These are phyloP conservation scores for Carettochelys insculpta DNA, from an alignment of 2,113 vertebrate species.

Conservation along the genomic window DNA sequence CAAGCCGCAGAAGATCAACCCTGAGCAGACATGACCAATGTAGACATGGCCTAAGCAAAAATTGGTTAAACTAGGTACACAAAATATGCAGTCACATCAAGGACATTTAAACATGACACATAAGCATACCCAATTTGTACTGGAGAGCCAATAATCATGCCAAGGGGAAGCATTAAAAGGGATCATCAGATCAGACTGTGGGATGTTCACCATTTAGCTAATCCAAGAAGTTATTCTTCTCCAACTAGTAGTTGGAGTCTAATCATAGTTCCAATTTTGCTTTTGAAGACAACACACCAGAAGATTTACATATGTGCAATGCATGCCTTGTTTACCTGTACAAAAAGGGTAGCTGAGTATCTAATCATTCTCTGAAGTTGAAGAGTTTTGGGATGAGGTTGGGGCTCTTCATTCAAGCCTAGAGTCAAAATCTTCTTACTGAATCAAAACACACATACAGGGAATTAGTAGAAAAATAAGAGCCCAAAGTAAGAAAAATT, in stretches of 20 bases:
- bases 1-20: too few relatives aligned
- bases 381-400: constrained; percentile 85
- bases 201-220: not conserved
- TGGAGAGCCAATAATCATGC: too few relatives aligned
- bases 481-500: not conserved
- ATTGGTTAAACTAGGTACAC: not conserved
- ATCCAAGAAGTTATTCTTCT: not conserved
- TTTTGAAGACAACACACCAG: not conserved
- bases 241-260: not conserved
- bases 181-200: not conserved
- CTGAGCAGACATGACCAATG: too few relatives aligned
- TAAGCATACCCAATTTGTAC: too few relatives aligned
- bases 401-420: constrained; percentile 87
- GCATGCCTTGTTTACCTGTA: constrained; percentile 83
- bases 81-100: not conserved
- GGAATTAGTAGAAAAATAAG: not conserved
- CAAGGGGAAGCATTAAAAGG: not conserved
- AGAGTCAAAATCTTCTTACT: constrained; percentile 97
- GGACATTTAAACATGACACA: not conserved
- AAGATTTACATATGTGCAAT: not conserved
- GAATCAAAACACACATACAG: constrained; percentile 45
- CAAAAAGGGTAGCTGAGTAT: constrained; percentile 93
- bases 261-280: not conserved
- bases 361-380: constrained; percentile 96
- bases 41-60: too few relatives aligned